A percentile compares a stretch with the other conserved stretches of the same genome.
Evolutionary conservation across 2,113 vertebrate genomes (phyloP).

Genomic region (Illadopsis cleaveri): DNA sequence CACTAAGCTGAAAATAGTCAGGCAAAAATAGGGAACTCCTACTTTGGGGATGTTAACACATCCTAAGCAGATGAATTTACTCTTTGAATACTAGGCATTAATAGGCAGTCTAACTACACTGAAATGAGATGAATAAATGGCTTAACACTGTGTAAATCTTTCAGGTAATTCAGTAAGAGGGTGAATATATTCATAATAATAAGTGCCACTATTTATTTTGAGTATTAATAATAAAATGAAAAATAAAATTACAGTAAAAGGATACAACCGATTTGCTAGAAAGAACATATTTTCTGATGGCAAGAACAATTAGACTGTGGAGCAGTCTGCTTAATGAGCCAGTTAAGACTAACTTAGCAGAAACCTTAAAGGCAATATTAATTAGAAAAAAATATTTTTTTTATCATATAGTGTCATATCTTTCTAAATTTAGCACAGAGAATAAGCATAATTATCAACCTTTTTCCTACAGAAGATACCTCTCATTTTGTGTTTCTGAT

Average conservation of each 20-base stretch:
- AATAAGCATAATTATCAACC: not conserved
- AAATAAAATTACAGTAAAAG: not conserved
- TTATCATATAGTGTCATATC: not conserved
- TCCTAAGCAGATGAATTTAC: not conserved
- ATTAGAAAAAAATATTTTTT: not conserved
- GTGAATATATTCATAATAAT: not conserved
- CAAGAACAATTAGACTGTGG: not conserved
- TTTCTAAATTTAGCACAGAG: not conserved
- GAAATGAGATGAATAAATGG: not conserved
- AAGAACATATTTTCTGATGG: not conserved
- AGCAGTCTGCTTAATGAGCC: not conserved
- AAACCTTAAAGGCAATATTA: not conserved
- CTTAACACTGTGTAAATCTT: not conserved
- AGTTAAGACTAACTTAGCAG: not conserved
- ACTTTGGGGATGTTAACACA: not conserved
- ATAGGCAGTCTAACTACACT: not conserved
- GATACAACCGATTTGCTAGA: not conserved
- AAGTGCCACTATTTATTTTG: constrained; percentile 23
- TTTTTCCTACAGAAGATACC: not conserved
- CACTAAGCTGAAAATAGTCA: constrained; percentile 28
- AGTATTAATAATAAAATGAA: not conserved
- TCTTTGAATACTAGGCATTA: constrained; percentile 1
- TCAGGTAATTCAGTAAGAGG: not conserved
- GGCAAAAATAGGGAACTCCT: constrained; percentile 13
- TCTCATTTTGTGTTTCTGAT: not conserved